Conservation (phyloP, 2,888 invertebrate species). For the Acanthosepion pharaonis region DNA sequence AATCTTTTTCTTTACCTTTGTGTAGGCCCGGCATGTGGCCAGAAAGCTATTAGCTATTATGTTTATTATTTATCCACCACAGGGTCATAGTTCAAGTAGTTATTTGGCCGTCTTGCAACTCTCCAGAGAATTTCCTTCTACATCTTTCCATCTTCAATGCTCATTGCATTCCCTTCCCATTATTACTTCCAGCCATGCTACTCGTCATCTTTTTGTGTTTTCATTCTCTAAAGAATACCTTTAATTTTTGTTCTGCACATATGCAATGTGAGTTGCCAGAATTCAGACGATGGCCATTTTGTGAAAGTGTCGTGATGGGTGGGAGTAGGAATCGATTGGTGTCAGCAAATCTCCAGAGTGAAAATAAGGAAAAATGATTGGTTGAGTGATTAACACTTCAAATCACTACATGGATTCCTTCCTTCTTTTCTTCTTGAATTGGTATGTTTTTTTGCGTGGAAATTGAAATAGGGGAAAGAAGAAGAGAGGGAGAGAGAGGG, state of each 20-base stretch:
- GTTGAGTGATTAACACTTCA: conserved; percentile 10
- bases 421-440: no score
- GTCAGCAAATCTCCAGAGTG: conserved; percentile 8
- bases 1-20: neutral
- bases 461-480: neutral
- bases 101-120: neutral
- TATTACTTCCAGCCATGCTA: conserved; percentile 23
- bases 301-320: conserved; percentile 8
- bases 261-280: conserved; percentile 8
- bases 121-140: neutral
- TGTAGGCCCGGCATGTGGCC: neutral
- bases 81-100: conserved; percentile 33
- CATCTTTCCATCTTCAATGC: conserved; percentile 33
- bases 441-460: neutral
- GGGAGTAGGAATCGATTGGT: neutral
- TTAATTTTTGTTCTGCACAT: conserved; percentile 33
- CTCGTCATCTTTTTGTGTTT: conserved; percentile 21
- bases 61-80: conserved; percentile 33
- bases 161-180: conserved; percentile 18
- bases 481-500: neutral
- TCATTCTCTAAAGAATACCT: conserved; percentile 33
- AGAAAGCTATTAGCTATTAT: conserved; percentile 33
- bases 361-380: conserved; percentile 33
- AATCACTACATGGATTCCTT: conserved; percentile 18
- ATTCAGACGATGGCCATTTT: conserved; percentile 22